Evolutionary conservation across 2,888 invertebrate species (phyloP), one percentile per base, ranked within the genome.

Genomic region (Parapristionchus giblindavisi): DNA sequence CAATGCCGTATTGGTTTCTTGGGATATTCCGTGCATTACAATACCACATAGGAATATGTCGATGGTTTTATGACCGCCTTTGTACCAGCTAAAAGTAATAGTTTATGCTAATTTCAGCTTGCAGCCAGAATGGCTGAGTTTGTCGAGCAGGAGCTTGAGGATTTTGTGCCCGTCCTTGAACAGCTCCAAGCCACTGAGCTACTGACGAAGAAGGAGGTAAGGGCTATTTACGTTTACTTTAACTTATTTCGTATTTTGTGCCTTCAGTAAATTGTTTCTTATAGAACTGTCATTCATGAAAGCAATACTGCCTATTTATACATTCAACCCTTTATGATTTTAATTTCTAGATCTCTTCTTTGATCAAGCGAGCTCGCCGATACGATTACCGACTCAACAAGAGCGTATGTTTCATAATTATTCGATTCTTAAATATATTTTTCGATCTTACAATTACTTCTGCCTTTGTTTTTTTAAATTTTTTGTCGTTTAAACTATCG

Each of bases 91-190:
- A n/a, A n/a, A n/a, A n/a, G n/a, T n/a, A n/a, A n/a, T n/a, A n/a
- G n/a, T n/a, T n/a, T n/a, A n/a, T n/a, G n/a, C n/a, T n/a, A n/a
- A n/a, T n/a, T n/a, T n/a, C 48, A 48, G 48, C 48, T 21, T n/a
- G n/a, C n/a, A n/a, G n/a, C n/a, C n/a, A n/a, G n/a, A n/a, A 73
- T 73, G 73, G 73, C 73, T 14, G 73, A 73, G 61, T 73, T 61
- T 61, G 73, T 73, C 21, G 73, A 73, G 52, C 73, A 61, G 48
- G 29, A 8, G 32, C 73, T 73, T 36, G 73, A 73, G 34, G 60
- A 73, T 24, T 51, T 73, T 51, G 73, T 73, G 48, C 73, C 73
- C 8, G 60, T 60, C 14, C 52, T 73, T 34, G 73, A 73, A 38
- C 73, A 73, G 48, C 73, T 73, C 6, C 27, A 14, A 11, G 51